Evolutionary conservation across 1,140 invertebrate species (phyloP), one percentile per base, ranked within the genome.

Genomic region (Bombus fervidus): DNA sequence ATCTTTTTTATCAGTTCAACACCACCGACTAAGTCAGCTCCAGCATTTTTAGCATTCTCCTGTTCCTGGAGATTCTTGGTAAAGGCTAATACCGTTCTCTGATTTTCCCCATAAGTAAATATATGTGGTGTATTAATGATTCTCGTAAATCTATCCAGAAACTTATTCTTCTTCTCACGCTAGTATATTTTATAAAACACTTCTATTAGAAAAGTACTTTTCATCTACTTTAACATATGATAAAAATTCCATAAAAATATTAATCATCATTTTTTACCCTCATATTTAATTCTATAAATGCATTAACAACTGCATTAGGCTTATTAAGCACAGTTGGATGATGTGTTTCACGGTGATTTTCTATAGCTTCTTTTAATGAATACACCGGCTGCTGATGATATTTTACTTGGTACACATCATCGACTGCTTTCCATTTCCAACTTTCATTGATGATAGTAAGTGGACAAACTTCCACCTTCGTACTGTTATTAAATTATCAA

Each of bases 281-380:
- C 96, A 98, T 97, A 92, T 98, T 96, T 2, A 98, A 91, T 93
- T 98, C 97, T 84, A 98, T 94, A 57, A 95, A 95, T 47, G 97
- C 96, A 86, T 95, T 96, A 1, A 98, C 88, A 34, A 96, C 91
- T 22, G 97, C 96, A 94, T 97, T 95, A 3, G 97, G 97, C 68
- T 94, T 91, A 95, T 98, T 97, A 83, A 96, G 97, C 94, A 98
- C 96, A 59, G 97, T 96, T 0, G 97, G 97, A 93, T 98, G 97
- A 93, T 98, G 97, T 1, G 96, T 96, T 94, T 98, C 97, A 74
- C 97, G 95, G 91, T 98, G 97, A 89, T 95, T 96, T 81, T 96
- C 92, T 13, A 98, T 94, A n/a, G 97, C 97, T 92, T 98, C 97
- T 57, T 94, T 94, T 28, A 98, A 96, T 6, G 96, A 93, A 94